Evolutionary conservation across 2,797 vertebrate species (phyloP), one percentile per base, ranked within the genome.

Genomic region (Protosalanx chinensis): DNA sequence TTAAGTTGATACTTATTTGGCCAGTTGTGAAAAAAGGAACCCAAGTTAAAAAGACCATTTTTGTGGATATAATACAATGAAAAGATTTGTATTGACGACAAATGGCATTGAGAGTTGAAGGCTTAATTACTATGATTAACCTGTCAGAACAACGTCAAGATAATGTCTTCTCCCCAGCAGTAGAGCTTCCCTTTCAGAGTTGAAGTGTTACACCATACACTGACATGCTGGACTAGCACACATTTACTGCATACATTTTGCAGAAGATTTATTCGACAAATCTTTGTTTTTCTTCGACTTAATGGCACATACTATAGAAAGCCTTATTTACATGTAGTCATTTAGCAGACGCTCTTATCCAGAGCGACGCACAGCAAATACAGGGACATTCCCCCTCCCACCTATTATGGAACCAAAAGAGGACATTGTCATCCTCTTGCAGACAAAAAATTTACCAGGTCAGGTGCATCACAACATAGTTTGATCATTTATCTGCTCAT

Each of bases 101-200:
- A 66, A 41, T 67, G 74, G 77, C 1, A 77, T 35, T 76, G 68
- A 82, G 56, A 2, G 64, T 64, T 82, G 84, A 81, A 78, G 76
- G 61, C 63, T 78, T 86, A 89, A 91, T 91, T 83, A 86, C 85
- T 84, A 27, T 89, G 53, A 89, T 91, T 70, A 88, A 85, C 76
- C 41, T 78, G 76, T 84, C 81, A 86, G 78, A 74, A 70, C 72
- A 73, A 51, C 81, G 81, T 30, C 64, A 72, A 82, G 80, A 73
- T 82, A 63, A 77, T 41, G n/a, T 75, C 81, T 72, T 71, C 70
- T 78, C 18, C 13, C 51, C 13, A 57, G 27, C 15, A 59, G 27
- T 27, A 59, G 58, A 59, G 23, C 58, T 10, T 59, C 20, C 75
- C 58, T 59, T 59, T 59, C 58, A 59, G 58, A 59, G 58, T 23